Percentiles rank a stretch among this genome's conserved stretches.
Conservation (phyloP, 92 coral and sea anemone species). For the Heliopora coerulea region DNA sequence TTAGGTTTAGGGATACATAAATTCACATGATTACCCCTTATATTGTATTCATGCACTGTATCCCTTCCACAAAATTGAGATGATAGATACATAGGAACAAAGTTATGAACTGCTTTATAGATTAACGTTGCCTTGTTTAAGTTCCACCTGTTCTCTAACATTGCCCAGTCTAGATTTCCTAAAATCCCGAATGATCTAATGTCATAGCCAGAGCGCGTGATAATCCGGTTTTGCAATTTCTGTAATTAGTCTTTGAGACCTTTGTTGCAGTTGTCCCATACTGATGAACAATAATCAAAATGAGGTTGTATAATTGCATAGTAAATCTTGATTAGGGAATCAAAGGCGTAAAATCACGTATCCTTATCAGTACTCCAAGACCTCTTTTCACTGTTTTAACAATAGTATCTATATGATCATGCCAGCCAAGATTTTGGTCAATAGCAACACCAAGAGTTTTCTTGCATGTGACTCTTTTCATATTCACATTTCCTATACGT, state of each 20-base stretch:
- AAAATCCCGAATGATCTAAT: neutral
- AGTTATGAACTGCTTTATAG: neutral
- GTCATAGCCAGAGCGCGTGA: conserved; percentile 20
- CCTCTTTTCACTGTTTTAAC: conserved; percentile 26
- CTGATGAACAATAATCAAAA: conserved; percentile 21
- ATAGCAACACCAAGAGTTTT: conserved; percentile 44
- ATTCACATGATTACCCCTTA: neutral
- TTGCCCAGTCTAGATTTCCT: neutral
- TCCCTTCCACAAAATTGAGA: neutral
- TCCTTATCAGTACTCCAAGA: conserved; percentile 11
- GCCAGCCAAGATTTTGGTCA: conserved; percentile 48
- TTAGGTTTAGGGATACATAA: conserved; percentile 1
- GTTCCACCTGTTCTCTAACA: conserved; percentile 3
- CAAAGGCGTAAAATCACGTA: neutral
- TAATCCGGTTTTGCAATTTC: conserved; percentile 33
- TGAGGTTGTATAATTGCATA: conserved; percentile 25
- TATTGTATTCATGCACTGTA: neutral
- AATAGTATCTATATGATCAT: conserved; percentile 9
- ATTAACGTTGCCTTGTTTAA: neutral
- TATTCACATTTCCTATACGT: neutral
- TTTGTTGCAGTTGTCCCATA: neutral
- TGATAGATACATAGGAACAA: neutral
- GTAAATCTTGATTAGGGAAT: neutral
- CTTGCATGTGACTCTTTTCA: conserved; percentile 24
- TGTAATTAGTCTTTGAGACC: conserved; percentile 24